These are phyloP conservation scores for Synergus umbraculus DNA, from an alignment of 2,888 invertebrate species.

Conservation along the genomic window DNA sequence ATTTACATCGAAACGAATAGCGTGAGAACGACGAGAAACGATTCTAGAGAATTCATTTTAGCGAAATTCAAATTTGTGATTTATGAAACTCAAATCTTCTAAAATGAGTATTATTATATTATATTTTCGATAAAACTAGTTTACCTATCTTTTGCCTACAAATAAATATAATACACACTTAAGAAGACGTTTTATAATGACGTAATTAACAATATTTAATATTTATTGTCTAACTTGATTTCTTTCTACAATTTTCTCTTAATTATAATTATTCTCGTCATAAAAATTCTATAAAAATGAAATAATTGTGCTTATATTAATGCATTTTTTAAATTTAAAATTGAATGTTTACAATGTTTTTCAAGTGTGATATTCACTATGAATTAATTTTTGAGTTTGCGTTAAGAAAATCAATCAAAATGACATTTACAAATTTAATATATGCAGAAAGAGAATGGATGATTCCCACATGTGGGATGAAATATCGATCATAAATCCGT, in stretches of 20 bases:
- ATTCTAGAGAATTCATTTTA: conserved; percentile 25
- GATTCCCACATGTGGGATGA: not conserved
- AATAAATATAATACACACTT: not conserved
- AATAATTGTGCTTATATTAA: not conserved
- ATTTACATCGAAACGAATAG: conserved; percentile 12
- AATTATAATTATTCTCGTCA: not conserved
- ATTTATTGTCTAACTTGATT: not conserved
- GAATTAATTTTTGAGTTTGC: not conserved
- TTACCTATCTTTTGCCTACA: not conserved
- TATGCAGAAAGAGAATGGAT: conserved; percentile 15
- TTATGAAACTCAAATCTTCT: conserved; percentile 15
- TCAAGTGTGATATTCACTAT: not conserved
- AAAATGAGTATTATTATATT: too few species aligned
- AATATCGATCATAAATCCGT: conserved; percentile 27
- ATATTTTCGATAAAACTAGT: not conserved
- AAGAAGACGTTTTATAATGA: not conserved
- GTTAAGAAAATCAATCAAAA: not conserved
- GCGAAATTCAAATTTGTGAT: not conserved
- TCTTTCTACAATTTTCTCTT: not conserved
- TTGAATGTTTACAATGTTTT: not conserved
- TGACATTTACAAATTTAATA: not conserved
- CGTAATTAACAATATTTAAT: not conserved
- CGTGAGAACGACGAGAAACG: conserved; percentile 33
- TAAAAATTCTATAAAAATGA: not conserved
- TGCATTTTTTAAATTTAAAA: not conserved